Evolutionary conservation across 2,888 invertebrate genomes (phyloP), one percentile per base, ranked within the genome.

Genomic region (Allophyes oxyacanthae): DNA sequence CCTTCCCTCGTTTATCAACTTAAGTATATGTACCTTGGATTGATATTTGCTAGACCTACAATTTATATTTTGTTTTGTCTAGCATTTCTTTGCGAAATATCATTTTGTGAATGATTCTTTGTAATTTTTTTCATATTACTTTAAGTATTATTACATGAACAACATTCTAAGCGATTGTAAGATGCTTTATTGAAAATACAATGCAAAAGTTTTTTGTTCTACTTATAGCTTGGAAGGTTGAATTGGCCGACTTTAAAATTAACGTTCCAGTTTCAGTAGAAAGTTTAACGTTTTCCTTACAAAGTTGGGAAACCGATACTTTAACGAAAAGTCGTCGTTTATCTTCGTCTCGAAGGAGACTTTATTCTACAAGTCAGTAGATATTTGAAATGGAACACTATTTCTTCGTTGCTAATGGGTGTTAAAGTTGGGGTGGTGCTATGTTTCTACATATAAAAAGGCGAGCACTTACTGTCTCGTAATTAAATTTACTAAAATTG

Each of bases 1-100:
- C 82, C 82, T 72, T 53, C 64, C 56, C 46, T 77, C 76, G 77
- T 85, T 84, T 78, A 74, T 81, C 80, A 81, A 68, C 13, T 14
- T 26, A 28, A 37, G 33, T 30, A 28, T 30, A 15, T 42, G 11
- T 13, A 30, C 4, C 20, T 20, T n/a, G n/a, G n/a, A 20, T 20
- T 20, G 20, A 20, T 20, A 44, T 48, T 44, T 34, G 10, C 8
- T 28, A 42, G 32, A 34, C 14, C 28, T 49, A 52, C 32, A 55
- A 38, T 36, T 15, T 51, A 32, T 36, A 13, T 6, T 10, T 32
- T 25, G 25, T 42, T 40, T 15, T 26, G 9, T 15, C 13, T 34
- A n/a, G 50, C 50, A 34, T 50, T 50, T 36, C 14, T 36, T 14
- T 42, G 30, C 30, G 6, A 38, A 38, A 32, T 48, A 30, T 20